Percentiles rank a stretch among this genome's conserved stretches.
phyloP scores from a whole-genome alignment of 35 echinoderm and acorn worm genomes.

The Eucidaris tribuloides region DNA sequence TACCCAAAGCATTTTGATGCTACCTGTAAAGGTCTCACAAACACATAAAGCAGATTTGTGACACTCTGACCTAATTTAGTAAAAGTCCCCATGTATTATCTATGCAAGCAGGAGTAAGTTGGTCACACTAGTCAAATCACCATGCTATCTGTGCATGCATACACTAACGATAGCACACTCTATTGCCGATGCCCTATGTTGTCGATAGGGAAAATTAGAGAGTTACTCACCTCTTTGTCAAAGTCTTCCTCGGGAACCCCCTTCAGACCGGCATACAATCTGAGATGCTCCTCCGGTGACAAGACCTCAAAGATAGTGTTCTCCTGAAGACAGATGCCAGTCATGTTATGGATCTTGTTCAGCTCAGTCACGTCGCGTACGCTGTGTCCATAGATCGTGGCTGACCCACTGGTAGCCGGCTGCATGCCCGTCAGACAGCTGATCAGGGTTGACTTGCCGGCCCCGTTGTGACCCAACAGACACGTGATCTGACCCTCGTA shows the following conservation, averaged over 20 bases:
- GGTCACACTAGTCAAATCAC: no score
- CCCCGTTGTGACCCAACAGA: constrained; percentile 69
- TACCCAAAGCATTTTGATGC: no score
- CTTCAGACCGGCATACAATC: constrained; percentile 58
- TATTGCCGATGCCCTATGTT: no score
- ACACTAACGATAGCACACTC: no score
- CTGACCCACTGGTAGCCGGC: constrained; percentile 22
- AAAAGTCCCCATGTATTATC: no score
- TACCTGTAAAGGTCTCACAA: no score
- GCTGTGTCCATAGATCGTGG: constrained; percentile 49
- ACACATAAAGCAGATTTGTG: no score
- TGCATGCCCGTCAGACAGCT: constrained; percentile 52
- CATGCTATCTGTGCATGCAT: no score
- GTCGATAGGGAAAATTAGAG: no score
- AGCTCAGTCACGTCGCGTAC: constrained; percentile 31
- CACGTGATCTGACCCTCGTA: constrained; percentile 84
- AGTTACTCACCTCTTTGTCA: constrained; percentile 21
- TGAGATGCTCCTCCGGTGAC: constrained; percentile 57
- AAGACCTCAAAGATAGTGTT: constrained; percentile 58
- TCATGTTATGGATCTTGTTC: constrained; percentile 49
- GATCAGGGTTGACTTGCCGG: constrained; percentile 57
- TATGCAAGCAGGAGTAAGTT: no score
- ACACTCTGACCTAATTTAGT: no score
- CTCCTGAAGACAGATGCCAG: constrained; percentile 61
- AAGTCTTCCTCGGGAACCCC: constrained; percentile 53